A percentile compares a stretch with the other conserved stretches of the same genome.
Conservation (phyloP, 2,888 invertebrate genomes). For the Cryptocephalus moraei region DNA sequence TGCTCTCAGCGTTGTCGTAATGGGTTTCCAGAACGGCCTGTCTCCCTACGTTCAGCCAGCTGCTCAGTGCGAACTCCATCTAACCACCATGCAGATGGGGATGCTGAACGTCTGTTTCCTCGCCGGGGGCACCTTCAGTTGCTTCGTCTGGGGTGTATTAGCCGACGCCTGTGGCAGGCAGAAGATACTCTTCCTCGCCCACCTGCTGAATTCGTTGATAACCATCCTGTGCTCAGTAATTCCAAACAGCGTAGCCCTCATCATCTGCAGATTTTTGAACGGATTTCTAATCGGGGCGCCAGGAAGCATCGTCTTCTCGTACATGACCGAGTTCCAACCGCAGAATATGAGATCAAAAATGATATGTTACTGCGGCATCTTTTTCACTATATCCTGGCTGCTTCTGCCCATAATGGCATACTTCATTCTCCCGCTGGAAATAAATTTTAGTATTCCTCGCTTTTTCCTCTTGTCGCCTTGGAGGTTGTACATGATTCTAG, state of each 20-base stretch:
- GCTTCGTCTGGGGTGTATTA: constrained; percentile 70
- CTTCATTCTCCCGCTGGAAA: constrained; percentile 24
- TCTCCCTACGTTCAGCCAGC: constrained; percentile 65
- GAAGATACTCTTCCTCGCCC: constrained; percentile 34
- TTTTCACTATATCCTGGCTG: constrained; percentile 54
- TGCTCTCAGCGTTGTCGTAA: constrained; percentile 51
- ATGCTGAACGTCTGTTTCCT: constrained; percentile 63
- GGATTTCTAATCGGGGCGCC: constrained; percentile 42
- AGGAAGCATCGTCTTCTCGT: constrained; percentile 43
- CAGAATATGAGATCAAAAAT: constrained; percentile 47
- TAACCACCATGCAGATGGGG: constrained; percentile 57
- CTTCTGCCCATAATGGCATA: constrained; percentile 46
- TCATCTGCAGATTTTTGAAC: constrained; percentile 50
- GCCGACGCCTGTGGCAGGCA: constrained; percentile 67
- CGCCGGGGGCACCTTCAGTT: constrained; percentile 61
- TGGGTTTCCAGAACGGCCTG: constrained; percentile 56
- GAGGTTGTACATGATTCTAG: constrained; percentile 59
- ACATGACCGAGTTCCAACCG: constrained; percentile 57
- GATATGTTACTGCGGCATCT: constrained; percentile 53
- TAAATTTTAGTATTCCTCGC: constrained; percentile 17
- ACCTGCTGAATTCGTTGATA: constrained; percentile 41
- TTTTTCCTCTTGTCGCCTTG: constrained; percentile 55
- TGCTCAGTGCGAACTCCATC: constrained; percentile 57
- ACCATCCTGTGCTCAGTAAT: constrained; percentile 26
- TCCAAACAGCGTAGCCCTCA: constrained; percentile 14